phyloP scores from a whole-genome alignment of 2,888 invertebrate genomes.

The Drosophila recens region DNA sequence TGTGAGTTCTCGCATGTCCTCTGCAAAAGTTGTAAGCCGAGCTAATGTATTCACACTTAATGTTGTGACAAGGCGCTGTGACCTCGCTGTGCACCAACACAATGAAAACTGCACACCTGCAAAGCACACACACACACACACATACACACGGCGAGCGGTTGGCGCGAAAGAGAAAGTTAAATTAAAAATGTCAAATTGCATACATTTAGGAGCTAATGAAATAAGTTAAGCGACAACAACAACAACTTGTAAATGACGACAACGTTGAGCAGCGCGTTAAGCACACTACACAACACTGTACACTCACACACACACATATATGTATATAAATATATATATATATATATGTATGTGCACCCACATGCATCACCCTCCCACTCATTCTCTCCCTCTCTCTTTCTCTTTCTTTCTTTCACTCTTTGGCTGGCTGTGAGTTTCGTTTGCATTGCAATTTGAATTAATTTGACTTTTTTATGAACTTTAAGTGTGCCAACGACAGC shows the following conservation, averaged over 20 bases:
- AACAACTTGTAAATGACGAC: slow-evolving; percentile 32
- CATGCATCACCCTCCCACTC: slow-evolving; percentile 4
- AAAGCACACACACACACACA: slow-evolving; percentile 2
- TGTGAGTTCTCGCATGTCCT: slow-evolving; percentile 8
- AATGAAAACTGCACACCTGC: slow-evolving; percentile 31
- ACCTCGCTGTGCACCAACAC: slow-evolving; percentile 35
- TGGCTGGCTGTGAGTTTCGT: slow-evolving; percentile 34
- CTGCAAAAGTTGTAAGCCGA: slow-evolving; percentile 23
- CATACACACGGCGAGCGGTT: neutral
- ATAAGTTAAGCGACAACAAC: slow-evolving; percentile 75
- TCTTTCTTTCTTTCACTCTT: neutral
- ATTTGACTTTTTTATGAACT: slow-evolving; percentile 71
- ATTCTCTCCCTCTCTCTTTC: too few relatives aligned
- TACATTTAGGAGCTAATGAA: slow-evolving; percentile 81
- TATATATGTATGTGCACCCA: neutral
- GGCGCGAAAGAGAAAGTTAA: slow-evolving; percentile 70
- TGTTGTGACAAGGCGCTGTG: slow-evolving; percentile 31
- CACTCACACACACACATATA: slow-evolving; percentile 11
- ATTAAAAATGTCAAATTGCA: slow-evolving; percentile 82
- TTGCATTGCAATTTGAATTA: slow-evolving; percentile 75
- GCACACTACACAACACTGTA: slow-evolving; percentile 43
- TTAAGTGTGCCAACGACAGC: slow-evolving; percentile 69
- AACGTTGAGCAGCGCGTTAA: slow-evolving; percentile 57
- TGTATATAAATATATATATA: neutral
- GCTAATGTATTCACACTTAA: slow-evolving; percentile 37